Percentiles rank a stretch among this genome's conserved stretches.
These are phyloP conservation scores for Volucella inflata DNA, from an alignment of 2,888 invertebrate genomes.

Conservation along the genomic window DNA sequence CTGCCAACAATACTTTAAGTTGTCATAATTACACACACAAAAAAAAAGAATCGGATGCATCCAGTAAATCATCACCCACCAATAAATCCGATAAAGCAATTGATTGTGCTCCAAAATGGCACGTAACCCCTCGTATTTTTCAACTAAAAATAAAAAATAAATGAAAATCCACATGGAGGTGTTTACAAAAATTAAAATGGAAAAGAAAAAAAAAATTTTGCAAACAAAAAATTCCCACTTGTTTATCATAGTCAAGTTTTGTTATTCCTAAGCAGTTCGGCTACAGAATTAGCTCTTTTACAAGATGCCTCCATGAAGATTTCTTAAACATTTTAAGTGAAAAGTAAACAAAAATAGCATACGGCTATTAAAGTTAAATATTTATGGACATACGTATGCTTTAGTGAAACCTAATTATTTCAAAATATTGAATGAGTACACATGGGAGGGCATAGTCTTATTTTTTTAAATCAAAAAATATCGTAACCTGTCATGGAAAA, in stretches of 20 bases:
- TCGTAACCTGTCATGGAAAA: background rate
- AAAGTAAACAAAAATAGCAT: slow-evolving; percentile 34
- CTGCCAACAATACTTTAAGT: slow-evolving; percentile 24
- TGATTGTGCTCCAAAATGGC: slow-evolving; percentile 29
- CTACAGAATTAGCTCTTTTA: slow-evolving; percentile 3
- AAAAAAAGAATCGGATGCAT: slow-evolving; percentile 13
- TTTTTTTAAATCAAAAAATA: background rate
- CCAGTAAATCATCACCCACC: slow-evolving; percentile 54
- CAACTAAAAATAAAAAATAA: no score
- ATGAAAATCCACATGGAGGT: slow-evolving; percentile 11
- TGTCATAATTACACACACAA: slow-evolving; percentile 32
- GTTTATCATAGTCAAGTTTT: slow-evolving; percentile 52
- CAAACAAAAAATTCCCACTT: slow-evolving; percentile 9
- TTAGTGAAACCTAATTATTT: slow-evolving; percentile 14
- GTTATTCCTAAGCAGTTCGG: slow-evolving; percentile 33
- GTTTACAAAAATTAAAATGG: slow-evolving; percentile 39
- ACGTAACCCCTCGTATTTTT: background rate
- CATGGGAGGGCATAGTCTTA: background rate
- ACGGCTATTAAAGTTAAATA: background rate
- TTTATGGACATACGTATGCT: slow-evolving; percentile 23
- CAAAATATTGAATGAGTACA: slow-evolving; percentile 9
- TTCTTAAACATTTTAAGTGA: slow-evolving; percentile 10
- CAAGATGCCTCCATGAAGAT: background rate
- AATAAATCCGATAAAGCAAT: slow-evolving; percentile 49
- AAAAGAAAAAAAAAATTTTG: background rate